These are phyloP conservation scores for Rostratula benghalensis DNA, from an alignment of 2,113 vertebrate genomes.

Conservation along the genomic window DNA sequence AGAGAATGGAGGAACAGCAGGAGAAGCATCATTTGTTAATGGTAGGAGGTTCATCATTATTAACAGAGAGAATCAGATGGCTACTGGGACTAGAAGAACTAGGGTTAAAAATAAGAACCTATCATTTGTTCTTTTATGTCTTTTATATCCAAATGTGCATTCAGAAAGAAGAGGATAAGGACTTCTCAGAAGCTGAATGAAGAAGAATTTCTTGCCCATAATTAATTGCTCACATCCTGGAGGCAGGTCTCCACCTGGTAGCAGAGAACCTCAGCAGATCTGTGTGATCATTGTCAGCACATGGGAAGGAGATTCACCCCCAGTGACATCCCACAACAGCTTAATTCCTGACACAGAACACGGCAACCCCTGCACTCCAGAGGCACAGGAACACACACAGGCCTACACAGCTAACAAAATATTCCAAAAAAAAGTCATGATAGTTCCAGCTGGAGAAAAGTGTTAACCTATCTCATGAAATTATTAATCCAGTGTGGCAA, in stretches of 20 bases:
- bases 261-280: not conserved
- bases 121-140: not conserved
- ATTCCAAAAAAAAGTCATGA: not conserved
- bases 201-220: not conserved
- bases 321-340: not conserved
- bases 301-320: not conserved
- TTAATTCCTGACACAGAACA: not conserved
- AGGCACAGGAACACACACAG: no score
- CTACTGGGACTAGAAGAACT: not conserved
- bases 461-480: not conserved
- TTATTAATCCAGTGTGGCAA: not conserved
- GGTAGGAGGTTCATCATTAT: accelerated
- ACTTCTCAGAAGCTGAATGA: not conserved
- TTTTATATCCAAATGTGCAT: not conserved
- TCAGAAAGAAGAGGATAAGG: not conserved
- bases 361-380: not conserved
- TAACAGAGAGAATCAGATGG: not conserved
- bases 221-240: not conserved
- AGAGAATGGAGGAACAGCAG: not conserved
- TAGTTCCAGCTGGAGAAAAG: no score
- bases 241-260: not conserved
- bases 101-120: not conserved
- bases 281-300: accelerated
- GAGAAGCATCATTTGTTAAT: not conserved
- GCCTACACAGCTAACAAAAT: not conserved